Evolutionary conservation across 1,140 invertebrate genomes (phyloP), one percentile per base, ranked within the genome.

Genomic region (Drosophila sucinea): DNA sequence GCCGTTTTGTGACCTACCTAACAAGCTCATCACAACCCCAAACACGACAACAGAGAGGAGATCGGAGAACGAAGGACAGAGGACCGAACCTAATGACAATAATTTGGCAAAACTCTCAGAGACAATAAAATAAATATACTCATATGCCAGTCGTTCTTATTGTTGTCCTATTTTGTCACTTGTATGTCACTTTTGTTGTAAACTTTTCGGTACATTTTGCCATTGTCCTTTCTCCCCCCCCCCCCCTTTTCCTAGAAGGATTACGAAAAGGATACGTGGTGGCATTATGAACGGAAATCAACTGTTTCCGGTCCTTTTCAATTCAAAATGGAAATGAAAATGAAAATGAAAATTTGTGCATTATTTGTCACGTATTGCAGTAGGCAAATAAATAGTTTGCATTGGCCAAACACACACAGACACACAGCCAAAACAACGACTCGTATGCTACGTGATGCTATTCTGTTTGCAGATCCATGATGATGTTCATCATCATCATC

Each of bases 71-170:
- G 1, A 11, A 1, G 11, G 51, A 38, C 64, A 55, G 51, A 38
- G 47, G 35, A 41, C n/a, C 56, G 51, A 75, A 87, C 81, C 75
- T 86, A 87, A 87, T 87, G 83, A 84, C 80, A 89, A 87, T 87
- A 87, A 87, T 87, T 87, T 87, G 83, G 84, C 70, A 25, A 74
- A 85, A 86, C 79, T 86, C 79, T 87, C 67, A 72, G 41, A 73
- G 51, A 71, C 83, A 86, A 86, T 86, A 89, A 87, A 87, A 87
- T 87, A 87, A 87, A 87, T 87, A 83, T 80, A 87, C 84, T 80
- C 55, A 67, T 44, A 67, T 60, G 75, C 67, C 23, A 51, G 44
- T 51, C 25, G 23, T 51, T 51, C 6, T 27, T 47, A 25, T 47
- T 27, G 44, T 27, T 51, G 44, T 51, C 44, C 73, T 70, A 64